Conservation (phyloP, 2,888 invertebrate species). For the Bombyx huttoni region DNA sequence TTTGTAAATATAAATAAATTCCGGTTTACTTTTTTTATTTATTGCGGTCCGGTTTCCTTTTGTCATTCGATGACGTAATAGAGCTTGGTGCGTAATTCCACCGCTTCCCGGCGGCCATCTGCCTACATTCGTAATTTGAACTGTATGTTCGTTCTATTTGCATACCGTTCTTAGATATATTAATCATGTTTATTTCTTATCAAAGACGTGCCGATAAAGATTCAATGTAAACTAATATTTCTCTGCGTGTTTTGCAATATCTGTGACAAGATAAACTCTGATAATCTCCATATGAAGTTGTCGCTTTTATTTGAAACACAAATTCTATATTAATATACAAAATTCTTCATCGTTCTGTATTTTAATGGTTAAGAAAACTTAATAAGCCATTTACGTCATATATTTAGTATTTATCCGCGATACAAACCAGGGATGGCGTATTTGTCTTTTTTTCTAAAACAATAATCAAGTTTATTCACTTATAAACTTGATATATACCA, state of each 20-base stretch:
- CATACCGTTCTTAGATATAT: neutral
- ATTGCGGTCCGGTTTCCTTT: slow-evolving; percentile 18
- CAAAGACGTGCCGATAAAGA: neutral
- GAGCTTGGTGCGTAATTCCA: too few species aligned
- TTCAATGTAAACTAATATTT: neutral
- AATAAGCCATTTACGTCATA: too few species aligned
- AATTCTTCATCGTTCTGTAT: too few species aligned
- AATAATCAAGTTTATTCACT: too few species aligned
- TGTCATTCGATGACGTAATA: neutral
- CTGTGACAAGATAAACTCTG: neutral
- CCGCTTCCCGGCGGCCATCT: too few species aligned
- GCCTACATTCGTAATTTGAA: too few species aligned
- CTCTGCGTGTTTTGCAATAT: neutral
- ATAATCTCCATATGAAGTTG: neutral
- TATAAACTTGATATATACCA: too few species aligned
- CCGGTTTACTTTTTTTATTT: slow-evolving; percentile 30
- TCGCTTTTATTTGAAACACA: neutral
- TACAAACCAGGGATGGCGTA: too few species aligned
- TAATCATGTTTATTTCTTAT: neutral
- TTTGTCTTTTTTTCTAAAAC: too few species aligned
- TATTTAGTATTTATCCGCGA: too few species aligned
- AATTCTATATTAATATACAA: neutral
- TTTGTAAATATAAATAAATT: slow-evolving; percentile 16
- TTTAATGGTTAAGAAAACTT: too few species aligned
- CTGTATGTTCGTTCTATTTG: neutral